A percentile compares a stretch with the other conserved stretches of the same genome.
Conservation (phyloP, 2,797 vertebrate genomes). For the Sebastes minor region DNA sequence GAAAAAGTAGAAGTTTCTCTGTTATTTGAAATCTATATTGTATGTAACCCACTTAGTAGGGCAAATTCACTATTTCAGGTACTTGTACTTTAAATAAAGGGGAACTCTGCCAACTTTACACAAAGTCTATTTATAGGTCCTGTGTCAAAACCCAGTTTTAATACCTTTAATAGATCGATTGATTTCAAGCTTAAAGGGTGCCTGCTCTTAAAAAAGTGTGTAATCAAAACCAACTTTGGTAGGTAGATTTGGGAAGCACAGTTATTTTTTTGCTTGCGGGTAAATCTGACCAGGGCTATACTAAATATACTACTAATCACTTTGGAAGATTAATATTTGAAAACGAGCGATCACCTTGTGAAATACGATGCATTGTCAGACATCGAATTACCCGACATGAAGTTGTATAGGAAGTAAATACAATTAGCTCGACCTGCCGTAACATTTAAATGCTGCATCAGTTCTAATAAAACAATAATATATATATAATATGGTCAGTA, state of each 20-base stretch:
- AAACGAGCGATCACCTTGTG: background rate
- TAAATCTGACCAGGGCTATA: background rate
- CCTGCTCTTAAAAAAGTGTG: background rate
- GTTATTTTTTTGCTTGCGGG: accelerated
- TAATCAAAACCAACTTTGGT: background rate
- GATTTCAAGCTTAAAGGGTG: background rate
- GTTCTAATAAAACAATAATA: background rate
- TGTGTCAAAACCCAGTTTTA: background rate
- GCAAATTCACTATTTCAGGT: background rate
- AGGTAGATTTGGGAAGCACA: background rate
- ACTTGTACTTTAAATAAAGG: background rate
- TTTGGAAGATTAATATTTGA: background rate
- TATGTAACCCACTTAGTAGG: background rate
- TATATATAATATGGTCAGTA: background rate
- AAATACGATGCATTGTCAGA: background rate
- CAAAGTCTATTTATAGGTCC: background rate
- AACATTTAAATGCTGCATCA: background rate
- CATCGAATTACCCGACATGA: background rate
- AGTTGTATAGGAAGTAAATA: background rate
- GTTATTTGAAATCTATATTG: background rate
- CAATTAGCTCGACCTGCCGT: background rate
- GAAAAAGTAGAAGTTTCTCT: background rate
- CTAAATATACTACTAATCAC: background rate
- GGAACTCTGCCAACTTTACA: background rate
- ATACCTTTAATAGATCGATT: background rate